These are phyloP conservation scores for Calephelis virginiensis DNA, from an alignment of 1,140 invertebrate species.

Conservation along the genomic window DNA sequence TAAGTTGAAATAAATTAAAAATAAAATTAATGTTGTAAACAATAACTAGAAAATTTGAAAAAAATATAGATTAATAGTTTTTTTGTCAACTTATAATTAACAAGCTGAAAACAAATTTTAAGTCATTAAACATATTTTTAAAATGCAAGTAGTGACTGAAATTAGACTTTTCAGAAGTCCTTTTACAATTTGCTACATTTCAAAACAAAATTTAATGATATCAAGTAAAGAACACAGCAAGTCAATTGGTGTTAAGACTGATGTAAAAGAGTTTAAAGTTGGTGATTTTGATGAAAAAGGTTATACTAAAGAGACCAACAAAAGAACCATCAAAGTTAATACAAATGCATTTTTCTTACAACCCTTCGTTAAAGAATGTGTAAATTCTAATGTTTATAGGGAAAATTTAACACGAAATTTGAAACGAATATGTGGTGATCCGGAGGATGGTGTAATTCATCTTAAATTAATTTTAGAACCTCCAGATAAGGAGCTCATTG, in stretches of 20 bases:
- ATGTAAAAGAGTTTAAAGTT: constrained; percentile 28
- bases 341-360: constrained; percentile 52
- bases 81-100: too few relatives aligned
- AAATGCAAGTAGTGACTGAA: constrained; percentile 27
- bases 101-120: not conserved
- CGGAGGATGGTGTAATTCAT: constrained; percentile 43
- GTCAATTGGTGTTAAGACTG: constrained; percentile 41
- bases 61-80: too few relatives aligned
- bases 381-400: constrained; percentile 54
- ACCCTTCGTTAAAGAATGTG: constrained; percentile 59
- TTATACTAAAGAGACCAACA: constrained; percentile 23
- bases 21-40: too few relatives aligned
- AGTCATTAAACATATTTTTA: not conserved
- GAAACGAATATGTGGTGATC: constrained; percentile 37
- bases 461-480: constrained; percentile 68
- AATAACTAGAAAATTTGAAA: too few relatives aligned
- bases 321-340: constrained; percentile 42
- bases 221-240: constrained; percentile 41
- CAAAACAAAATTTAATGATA: constrained; percentile 47
- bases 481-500: constrained; percentile 81
- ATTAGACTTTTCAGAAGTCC: constrained; percentile 47
- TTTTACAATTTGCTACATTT: constrained; percentile 54
- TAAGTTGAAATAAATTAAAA: too few relatives aligned
- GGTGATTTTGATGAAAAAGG: constrained; percentile 26
- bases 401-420: constrained; percentile 50